Percentiles rank a stretch among this genome's conserved stretches.
These are phyloP conservation scores for Potorous gilbertii DNA, from an alignment of 2,797 vertebrate genomes.

Conservation along the genomic window DNA sequence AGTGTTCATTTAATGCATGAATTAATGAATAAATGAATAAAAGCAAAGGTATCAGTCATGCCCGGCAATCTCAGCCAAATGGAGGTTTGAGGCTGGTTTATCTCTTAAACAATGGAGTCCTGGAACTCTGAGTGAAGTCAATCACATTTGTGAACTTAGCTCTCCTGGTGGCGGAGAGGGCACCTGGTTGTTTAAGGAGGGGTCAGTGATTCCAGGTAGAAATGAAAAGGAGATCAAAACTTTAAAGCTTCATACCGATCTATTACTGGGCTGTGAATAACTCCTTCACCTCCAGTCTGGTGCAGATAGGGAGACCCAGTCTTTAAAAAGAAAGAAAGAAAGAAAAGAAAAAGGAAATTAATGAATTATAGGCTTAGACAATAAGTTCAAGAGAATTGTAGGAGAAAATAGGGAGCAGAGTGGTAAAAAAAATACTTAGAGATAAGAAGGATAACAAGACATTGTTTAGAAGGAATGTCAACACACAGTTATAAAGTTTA, in stretches of 20 bases:
- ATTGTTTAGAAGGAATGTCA: neutral
- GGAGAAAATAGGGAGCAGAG: neutral
- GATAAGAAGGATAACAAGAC: neutral
- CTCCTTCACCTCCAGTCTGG: neutral
- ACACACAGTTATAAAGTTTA: neutral
- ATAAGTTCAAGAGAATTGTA: neutral
- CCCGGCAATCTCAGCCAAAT: neutral
- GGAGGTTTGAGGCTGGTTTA: neutral
- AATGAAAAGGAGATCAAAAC: neutral
- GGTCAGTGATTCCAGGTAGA: neutral
- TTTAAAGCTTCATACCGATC: neutral
- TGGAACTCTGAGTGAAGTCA: neutral
- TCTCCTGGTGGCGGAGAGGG: neutral
- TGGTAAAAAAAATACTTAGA: neutral
- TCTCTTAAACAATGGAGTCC: neutral
- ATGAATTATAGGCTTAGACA: neutral
- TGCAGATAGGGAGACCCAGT: neutral
- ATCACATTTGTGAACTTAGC: neutral
- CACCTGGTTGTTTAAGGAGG: neutral
- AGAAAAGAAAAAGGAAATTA: neutral
- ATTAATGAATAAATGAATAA: neutral
- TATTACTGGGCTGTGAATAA: neutral
- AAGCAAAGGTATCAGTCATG: neutral
- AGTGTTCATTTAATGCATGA: conserved; percentile 5
- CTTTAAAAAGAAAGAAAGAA: neutral